These are phyloP conservation scores for Pantelozetes paolii DNA, from an alignment of 2,888 invertebrate genomes.

Conservation along the genomic window DNA sequence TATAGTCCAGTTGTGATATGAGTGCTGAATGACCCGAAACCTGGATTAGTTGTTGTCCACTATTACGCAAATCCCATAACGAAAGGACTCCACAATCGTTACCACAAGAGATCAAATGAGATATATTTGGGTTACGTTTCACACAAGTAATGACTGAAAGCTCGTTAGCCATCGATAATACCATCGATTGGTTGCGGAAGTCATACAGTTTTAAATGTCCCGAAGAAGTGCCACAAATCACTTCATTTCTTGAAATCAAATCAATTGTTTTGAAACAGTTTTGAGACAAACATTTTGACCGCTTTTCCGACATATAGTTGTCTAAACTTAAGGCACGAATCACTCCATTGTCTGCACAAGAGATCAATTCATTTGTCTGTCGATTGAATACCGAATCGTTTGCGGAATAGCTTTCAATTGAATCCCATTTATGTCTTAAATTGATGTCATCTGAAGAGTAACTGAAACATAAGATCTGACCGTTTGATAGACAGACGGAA, in stretches of 20 bases:
- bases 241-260: slow-evolving; percentile 41
- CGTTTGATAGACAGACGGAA: slow-evolving; percentile 5
- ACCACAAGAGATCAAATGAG: slow-evolving; percentile 41
- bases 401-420: not conserved
- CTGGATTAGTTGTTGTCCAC: slow-evolving; percentile 31
- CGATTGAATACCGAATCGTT: slow-evolving; percentile 14
- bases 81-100: slow-evolving; percentile 39
- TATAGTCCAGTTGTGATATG: slow-evolving; percentile 38
- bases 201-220: slow-evolving; percentile 42
- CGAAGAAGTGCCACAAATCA: slow-evolving; percentile 40
- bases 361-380: slow-evolving; percentile 34
- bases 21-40: slow-evolving; percentile 38
- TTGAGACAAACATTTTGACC: slow-evolving; percentile 24
- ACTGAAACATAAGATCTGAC: slow-evolving; percentile 7
- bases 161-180: slow-evolving; percentile 34
- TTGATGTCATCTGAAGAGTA: not conserved
- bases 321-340: slow-evolving; percentile 29
- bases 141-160: slow-evolving; percentile 38
- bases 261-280: slow-evolving; percentile 41
- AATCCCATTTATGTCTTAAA: slow-evolving; percentile 4
- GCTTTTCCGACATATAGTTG: not conserved
- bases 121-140: slow-evolving; percentile 37
- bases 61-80: slow-evolving; percentile 42
- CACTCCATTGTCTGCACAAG: slow-evolving; percentile 41
- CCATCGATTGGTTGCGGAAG: slow-evolving; percentile 1